Evolutionary conservation across 2,113 vertebrate species (phyloP), one percentile per base, ranked within the genome.

Genomic region (Electrona antarctica): DNA sequence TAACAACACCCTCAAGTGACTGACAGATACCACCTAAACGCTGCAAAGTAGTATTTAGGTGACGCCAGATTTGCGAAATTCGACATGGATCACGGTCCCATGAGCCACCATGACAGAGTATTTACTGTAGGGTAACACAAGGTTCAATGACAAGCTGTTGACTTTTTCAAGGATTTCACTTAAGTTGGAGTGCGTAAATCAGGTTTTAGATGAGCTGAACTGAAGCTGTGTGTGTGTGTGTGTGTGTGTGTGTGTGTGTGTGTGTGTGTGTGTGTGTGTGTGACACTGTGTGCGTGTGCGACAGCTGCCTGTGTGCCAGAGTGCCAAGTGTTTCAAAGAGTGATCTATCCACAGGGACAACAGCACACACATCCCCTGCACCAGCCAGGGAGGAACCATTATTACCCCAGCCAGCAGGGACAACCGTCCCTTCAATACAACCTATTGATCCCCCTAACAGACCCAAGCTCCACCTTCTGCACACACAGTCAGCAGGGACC

Each of bases 1-100:
- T 77, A 74, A 78, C 79, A 90, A 85, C 83, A 89, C 74, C n/a
- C 57, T 33, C 33, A n/a, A 58, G 61, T 69, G 74, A 73, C 51
- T 60, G 76, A 63, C 74, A 71, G 33, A 21, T 21, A 21, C 47
- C 48, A n/a, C n/a, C 60, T 71, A 50, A 2, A 4, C 28, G 11
- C 4, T 46, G 33, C 33, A 54, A 74, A 73, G 78, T 67, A 73
- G 78, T 67, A 29, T 41, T 13, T 33, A 50, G 72, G 77, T 79
- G 82, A 76, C 77, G 74, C 71, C 48, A 10, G 57, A 67, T 55
- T 29, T 6, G 33, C 33, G 33, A 41, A 41, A 41, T 41, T 6
- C 33, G 33, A 41, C 33, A 41, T 41, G 33, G 33, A 41, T 41
- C 33, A 41, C 5, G 3, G 33, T 41, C 33, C 33, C 33, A 6